phyloP scores from a whole-genome alignment of 2,797 vertebrate genomes.

The Hippopotamyrus pictus region DNA sequence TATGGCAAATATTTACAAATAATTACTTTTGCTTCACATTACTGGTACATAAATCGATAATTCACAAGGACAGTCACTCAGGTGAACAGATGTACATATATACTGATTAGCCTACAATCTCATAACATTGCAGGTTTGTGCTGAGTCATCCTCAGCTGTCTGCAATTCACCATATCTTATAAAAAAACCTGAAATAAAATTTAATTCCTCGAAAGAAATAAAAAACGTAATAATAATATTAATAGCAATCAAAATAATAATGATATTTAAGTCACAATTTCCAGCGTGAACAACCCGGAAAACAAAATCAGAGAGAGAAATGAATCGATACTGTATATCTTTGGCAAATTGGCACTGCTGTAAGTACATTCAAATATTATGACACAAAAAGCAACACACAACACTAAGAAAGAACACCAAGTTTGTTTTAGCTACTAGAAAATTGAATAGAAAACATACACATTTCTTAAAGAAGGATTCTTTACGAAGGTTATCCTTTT shows the following conservation, averaged over 20 bases:
- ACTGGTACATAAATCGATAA: conserved; percentile 96
- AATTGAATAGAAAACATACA: conserved; percentile 99
- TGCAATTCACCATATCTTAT: conserved; percentile 88
- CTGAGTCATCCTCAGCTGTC: conserved; percentile 85
- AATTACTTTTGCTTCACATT: conserved; percentile 97
- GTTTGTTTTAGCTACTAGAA: conserved; percentile 93
- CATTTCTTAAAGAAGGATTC: conserved; percentile 88
- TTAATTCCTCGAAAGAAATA: neutral
- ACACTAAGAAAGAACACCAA: conserved; percentile 81
- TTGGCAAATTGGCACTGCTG: conserved; percentile 99
- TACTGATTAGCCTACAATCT: conserved; percentile 75
- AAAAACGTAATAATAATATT: conserved; percentile 45
- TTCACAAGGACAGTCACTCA: conserved; percentile 97
- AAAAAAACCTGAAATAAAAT: conserved; percentile 50
- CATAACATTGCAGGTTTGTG: conserved; percentile 79
- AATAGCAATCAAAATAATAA: conserved; percentile 26
- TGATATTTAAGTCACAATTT: conserved; percentile 57
- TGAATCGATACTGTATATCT: conserved; percentile 74
- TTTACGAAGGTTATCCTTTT: conserved; percentile 51
- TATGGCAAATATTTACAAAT: conserved; percentile 99
- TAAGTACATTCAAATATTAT: conserved; percentile 99
- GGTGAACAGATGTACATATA: conserved; percentile 90
- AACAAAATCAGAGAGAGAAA: conserved; percentile 48
- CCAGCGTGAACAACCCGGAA: conserved; percentile 61
- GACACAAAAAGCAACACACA: conserved; percentile 85